These are phyloP conservation scores for Chaetura pelagica DNA, from an alignment of 2,113 vertebrate species.

Conservation along the genomic window DNA sequence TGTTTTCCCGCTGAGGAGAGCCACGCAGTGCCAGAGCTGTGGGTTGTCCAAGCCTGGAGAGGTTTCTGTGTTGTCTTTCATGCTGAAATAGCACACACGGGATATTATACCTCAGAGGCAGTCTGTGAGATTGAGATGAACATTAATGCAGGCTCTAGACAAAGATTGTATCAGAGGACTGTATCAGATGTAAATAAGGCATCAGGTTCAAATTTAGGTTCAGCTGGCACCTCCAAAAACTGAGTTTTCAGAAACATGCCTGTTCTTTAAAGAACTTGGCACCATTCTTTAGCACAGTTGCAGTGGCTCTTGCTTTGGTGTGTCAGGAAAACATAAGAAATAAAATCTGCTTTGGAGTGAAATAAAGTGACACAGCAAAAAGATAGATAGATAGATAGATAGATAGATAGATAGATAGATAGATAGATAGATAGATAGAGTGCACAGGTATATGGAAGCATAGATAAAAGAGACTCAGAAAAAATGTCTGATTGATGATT, in stretches of 20 bases:
- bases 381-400: neutral
- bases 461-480: neutral
- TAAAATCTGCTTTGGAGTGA: neutral
- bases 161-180: neutral
- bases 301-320: neutral
- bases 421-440: too few relatives aligned
- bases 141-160: neutral
- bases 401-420: too few relatives aligned
- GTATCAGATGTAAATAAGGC: neutral
- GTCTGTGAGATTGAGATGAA: neutral
- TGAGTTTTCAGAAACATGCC: neutral
- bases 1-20: neutral
- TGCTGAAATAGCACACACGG: accelerated
- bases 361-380: neutral
- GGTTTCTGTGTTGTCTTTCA: neutral
- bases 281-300: neutral
- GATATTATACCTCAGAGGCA: neutral
- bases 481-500: neutral
- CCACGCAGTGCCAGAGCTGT: neutral
- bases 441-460: neutral
- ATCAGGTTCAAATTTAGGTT: neutral
- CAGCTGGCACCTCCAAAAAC: neutral
- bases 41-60: neutral
- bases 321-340: neutral
- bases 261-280: neutral